Evolutionary conservation across 2,888 invertebrate species (phyloP).

Genomic region (Spisula subtruncata): DNA sequence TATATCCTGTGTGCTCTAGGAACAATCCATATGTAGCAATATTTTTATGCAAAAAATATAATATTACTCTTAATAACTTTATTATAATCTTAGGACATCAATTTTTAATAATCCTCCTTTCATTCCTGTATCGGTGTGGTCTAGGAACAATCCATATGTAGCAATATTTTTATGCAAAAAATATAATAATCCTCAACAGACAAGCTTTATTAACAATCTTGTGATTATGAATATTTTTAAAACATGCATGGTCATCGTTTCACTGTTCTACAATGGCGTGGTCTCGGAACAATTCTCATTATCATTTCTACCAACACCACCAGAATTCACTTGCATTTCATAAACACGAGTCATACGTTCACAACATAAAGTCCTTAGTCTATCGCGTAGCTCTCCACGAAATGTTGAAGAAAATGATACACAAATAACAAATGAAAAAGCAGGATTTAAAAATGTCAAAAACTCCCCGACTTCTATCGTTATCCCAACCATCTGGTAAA

Average conservation of each 20-base stretch:
- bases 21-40: no score
- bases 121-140: no score
- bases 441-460: conserved; percentile 75
- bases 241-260: not conserved
- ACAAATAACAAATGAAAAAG: conserved; percentile 73
- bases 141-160: no score
- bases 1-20: no score
- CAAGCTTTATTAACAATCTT: no score
- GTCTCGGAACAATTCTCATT: conserved; percentile 72
- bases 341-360: conserved; percentile 72
- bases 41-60: no score
- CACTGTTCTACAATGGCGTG: conserved; percentile 60
- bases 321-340: conserved; percentile 73
- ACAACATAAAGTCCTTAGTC: conserved; percentile 55
- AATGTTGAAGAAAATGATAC: conserved; percentile 74
- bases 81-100: no score
- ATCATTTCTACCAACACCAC: conserved; percentile 69
- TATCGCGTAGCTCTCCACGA: conserved; percentile 65
- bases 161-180: no score
- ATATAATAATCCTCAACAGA: no score
- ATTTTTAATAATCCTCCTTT: no score
- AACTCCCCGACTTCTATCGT: conserved; percentile 64
- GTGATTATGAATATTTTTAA: no score
- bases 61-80: no score
- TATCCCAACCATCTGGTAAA: conserved; percentile 64